Evolutionary conservation across 2,888 invertebrate species (phyloP).

Genomic region (Microplitis manilae): DNA sequence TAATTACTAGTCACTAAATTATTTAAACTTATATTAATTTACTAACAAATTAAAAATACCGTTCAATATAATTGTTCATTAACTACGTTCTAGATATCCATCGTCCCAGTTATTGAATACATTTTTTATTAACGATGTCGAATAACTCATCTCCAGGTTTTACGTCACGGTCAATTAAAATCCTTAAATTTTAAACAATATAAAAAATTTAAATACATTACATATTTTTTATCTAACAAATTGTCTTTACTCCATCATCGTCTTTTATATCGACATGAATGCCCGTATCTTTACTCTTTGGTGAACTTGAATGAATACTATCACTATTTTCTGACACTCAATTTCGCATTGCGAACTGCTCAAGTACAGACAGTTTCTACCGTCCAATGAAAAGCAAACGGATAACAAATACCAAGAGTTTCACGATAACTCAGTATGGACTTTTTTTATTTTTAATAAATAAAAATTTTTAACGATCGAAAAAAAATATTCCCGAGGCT

Average conservation of each 20-base stretch:
- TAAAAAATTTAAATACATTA: not conserved
- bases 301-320: slow-evolving; percentile 1
- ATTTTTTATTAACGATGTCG: not conserved
- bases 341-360: not conserved
- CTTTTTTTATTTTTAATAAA: not conserved
- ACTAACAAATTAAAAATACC: not conserved
- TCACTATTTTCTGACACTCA: not conserved
- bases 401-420: not conserved
- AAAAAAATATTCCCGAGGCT: not conserved
- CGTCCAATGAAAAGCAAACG: not conserved
- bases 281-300: not conserved
- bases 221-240: not conserved
- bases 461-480: not conserved
- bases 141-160: too few species aligned
- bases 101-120: not conserved
- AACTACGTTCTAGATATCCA: not conserved
- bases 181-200: not conserved
- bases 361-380: not conserved
- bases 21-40: not conserved
- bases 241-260: not conserved
- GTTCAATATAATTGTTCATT: not conserved
- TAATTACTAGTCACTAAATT: not conserved
- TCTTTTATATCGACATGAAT: not conserved
- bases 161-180: not conserved
- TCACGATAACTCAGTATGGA: not conserved